A percentile compares a stretch with the other conserved stretches of the same genome.
Evolutionary conservation across 1,140 invertebrate species (phyloP).

Genomic region (Melanaphis sacchari): DNA sequence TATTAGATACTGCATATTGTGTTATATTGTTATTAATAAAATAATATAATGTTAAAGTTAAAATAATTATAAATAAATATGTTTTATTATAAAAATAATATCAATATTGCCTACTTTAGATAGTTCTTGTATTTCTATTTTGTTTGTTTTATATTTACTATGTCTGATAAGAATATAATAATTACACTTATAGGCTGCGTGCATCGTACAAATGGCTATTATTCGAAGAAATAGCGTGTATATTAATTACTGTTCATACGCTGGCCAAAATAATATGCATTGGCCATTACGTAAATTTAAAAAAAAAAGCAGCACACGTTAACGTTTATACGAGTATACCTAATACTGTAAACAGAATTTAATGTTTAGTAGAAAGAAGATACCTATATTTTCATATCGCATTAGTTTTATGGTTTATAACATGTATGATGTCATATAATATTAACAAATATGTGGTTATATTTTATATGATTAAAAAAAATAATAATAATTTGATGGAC

Average conservation of each 20-base stretch:
- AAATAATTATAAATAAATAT: too few species aligned
- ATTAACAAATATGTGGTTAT: not conserved
- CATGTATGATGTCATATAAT: not conserved
- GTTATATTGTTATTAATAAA: too few species aligned
- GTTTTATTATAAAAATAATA: too few species aligned
- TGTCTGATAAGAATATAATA: not conserved
- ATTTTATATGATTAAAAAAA: too few species aligned
- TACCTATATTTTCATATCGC: not conserved
- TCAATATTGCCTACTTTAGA: not conserved
- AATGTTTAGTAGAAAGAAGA: not conserved
- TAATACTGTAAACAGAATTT: not conserved
- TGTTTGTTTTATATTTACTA: not conserved
- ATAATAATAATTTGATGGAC: not conserved
- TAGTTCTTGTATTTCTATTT: not conserved
- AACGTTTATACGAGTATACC: not conserved
- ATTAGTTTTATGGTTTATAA: not conserved
- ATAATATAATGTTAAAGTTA: too few species aligned
- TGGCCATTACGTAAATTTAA: not conserved
- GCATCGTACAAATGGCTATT: rapidly evolving
- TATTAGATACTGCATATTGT: too few species aligned
- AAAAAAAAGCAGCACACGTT: not conserved
- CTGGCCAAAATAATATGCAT: too few species aligned
- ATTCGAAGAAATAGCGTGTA: not conserved
- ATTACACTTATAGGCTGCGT: not conserved
- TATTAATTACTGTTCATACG: too few species aligned